A percentile compares a stretch with the other conserved stretches of the same genome.
phyloP scores from a whole-genome alignment of 2,797 vertebrate species.

The Peromyscus attwateri region DNA sequence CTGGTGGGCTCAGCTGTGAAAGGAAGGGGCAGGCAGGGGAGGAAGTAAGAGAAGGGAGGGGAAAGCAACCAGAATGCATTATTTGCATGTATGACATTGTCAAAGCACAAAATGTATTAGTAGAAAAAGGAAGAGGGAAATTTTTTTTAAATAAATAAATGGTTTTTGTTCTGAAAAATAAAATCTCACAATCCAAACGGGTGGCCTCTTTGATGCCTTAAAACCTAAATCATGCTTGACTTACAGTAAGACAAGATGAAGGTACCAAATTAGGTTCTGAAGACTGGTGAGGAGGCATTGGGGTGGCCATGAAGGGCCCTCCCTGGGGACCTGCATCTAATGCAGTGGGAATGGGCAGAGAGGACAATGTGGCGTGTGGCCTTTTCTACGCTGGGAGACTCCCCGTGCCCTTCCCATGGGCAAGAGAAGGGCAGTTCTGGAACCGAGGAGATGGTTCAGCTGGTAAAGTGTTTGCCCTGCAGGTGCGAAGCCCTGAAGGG shows the following conservation, averaged over 20 bases:
- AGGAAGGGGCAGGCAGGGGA: too few relatives aligned
- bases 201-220: background rate
- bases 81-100: background rate
- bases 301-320: too few relatives aligned
- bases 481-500: background rate
- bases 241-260: background rate
- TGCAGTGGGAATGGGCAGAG: too few relatives aligned
- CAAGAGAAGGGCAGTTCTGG: background rate
- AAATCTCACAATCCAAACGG: background rate
- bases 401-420: background rate
- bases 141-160: background rate
- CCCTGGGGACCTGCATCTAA: background rate
- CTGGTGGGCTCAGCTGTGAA: background rate
- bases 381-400: background rate
- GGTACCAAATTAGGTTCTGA: background rate
- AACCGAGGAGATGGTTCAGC: background rate
- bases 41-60: background rate
- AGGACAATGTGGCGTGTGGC: too few relatives aligned
- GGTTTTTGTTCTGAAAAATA: background rate
- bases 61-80: background rate
- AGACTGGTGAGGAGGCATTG: background rate
- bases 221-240: background rate
- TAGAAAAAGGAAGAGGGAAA: background rate
- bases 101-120: background rate
- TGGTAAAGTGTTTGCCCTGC: background rate